These are phyloP conservation scores for Chelmon rostratus DNA, from an alignment of 2,797 vertebrate species.

Conservation along the genomic window DNA sequence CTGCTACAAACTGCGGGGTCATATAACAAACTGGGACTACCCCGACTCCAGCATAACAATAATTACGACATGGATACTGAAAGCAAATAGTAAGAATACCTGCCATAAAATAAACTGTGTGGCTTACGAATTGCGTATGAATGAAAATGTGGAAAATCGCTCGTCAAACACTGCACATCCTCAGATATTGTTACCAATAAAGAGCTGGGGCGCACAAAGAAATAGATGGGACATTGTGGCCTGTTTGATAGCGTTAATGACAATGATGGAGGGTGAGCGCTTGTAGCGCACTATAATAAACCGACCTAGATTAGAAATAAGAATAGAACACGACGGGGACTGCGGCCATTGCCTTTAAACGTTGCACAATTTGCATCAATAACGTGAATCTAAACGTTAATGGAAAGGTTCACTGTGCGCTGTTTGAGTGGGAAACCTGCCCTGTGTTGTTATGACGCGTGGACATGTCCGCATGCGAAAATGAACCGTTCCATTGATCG, in stretches of 20 bases:
- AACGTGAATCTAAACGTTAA: not conserved
- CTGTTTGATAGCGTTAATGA: slow-evolving; percentile 60
- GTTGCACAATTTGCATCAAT: not conserved
- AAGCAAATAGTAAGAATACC: slow-evolving; percentile 5
- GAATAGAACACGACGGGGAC: slow-evolving; percentile 26
- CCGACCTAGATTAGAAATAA: slow-evolving; percentile 66
- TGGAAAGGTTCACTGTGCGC: not conserved
- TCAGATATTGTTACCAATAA: not conserved
- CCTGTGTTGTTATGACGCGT: slow-evolving; percentile 77
- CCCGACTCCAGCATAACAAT: slow-evolving; percentile 34
- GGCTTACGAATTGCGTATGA: not conserved
- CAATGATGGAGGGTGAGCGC: slow-evolving; percentile 64
- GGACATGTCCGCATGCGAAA: slow-evolving; percentile 69
- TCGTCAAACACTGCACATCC: not conserved
- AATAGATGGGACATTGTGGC: slow-evolving; percentile 22
- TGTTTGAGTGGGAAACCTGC: slow-evolving; percentile 49
- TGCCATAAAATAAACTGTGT: not conserved
- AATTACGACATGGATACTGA: slow-evolving; percentile 23
- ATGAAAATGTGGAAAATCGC: not conserved
- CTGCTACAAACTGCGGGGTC: slow-evolving; percentile 57
- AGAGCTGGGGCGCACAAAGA: slow-evolving; percentile 46
- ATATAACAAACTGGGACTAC: slow-evolving; percentile 61
- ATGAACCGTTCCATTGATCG: slow-evolving; percentile 50
- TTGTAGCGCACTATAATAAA: slow-evolving; percentile 64
- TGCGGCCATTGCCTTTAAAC: not conserved